phyloP scores from a whole-genome alignment of 2,888 invertebrate species.

The Platycheirus albimanus region DNA sequence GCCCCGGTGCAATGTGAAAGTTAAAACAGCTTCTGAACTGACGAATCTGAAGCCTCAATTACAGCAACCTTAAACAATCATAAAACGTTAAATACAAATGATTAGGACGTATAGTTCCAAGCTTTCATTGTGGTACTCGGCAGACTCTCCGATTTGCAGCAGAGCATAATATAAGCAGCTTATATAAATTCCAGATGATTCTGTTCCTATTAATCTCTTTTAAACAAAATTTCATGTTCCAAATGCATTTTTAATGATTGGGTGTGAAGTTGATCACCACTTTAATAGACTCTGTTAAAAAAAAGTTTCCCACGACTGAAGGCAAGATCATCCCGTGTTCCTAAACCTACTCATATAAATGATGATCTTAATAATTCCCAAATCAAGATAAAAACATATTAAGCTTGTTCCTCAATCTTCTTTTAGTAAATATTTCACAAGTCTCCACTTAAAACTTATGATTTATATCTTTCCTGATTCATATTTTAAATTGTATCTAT shows the following conservation, averaged over 20 bases:
- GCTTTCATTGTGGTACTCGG: no score
- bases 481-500: background rate
- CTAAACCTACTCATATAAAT: background rate
- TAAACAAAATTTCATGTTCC: background rate
- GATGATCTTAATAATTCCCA: slow-evolving; percentile 15
- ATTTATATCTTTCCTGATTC: slow-evolving; percentile 8
- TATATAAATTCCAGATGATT: no score
- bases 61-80: no score
- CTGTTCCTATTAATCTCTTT: no score
- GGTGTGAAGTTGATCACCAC: slow-evolving; percentile 15
- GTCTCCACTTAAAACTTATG: background rate
- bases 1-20: no score
- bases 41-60: no score
- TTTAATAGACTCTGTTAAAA: slow-evolving; percentile 2
- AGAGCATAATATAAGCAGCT: no score
- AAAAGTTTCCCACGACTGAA: slow-evolving; percentile 17
- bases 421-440: background rate
- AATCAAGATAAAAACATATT: slow-evolving; percentile 7
- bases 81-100: no score
- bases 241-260: slow-evolving; percentile 23
- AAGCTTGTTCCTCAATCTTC: slow-evolving; percentile 22
- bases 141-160: no score
- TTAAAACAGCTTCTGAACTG: no score
- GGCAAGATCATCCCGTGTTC: background rate
- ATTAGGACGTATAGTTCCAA: no score